A percentile compares a stretch with the other conserved stretches of the same genome.
These are phyloP conservation scores for Drosophila pachea DNA, from an alignment of 1,140 invertebrate species.

Conservation along the genomic window DNA sequence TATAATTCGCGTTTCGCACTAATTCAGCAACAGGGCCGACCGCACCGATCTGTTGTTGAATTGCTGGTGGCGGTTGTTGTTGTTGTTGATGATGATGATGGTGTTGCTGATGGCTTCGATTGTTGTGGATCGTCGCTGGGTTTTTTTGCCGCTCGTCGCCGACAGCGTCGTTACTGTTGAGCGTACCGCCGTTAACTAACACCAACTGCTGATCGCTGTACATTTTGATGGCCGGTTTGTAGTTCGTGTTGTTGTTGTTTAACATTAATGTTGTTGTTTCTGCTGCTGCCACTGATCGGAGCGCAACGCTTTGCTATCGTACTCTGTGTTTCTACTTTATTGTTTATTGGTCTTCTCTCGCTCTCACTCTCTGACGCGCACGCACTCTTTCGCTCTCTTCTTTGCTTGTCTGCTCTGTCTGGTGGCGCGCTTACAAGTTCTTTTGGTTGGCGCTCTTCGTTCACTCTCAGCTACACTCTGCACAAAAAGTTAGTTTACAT, in stretches of 20 bases:
- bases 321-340: conserved; percentile 31
- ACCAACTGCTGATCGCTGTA: conserved; percentile 44
- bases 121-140: conserved; percentile 37
- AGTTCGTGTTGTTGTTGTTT: conserved; percentile 12
- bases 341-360: conserved; percentile 30
- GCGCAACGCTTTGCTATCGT: conserved; percentile 35
- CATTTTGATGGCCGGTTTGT: conserved; percentile 59
- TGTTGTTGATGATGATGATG: not conserved
- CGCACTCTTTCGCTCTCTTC: conserved; percentile 19
- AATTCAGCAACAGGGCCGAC: conserved; percentile 50
- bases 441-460: conserved; percentile 40
- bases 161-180: conserved; percentile 65
- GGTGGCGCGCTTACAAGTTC: conserved; percentile 44
- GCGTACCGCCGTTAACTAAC: conserved; percentile 75
- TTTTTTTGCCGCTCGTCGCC: conserved; percentile 40
- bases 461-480: conserved; percentile 43
- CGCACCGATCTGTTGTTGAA: conserved; percentile 25
- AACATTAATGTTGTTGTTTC: conserved; percentile 5
- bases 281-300: conserved; percentile 31
- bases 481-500: conserved; percentile 30
- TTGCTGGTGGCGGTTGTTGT: not conserved
- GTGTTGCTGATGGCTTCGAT: conserved; percentile 35
- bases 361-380: conserved; percentile 11
- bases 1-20: conserved; percentile 69
- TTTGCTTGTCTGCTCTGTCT: conserved; percentile 28